phyloP scores from a whole-genome alignment of 1,140 invertebrate species.

The Periplaneta americana region DNA sequence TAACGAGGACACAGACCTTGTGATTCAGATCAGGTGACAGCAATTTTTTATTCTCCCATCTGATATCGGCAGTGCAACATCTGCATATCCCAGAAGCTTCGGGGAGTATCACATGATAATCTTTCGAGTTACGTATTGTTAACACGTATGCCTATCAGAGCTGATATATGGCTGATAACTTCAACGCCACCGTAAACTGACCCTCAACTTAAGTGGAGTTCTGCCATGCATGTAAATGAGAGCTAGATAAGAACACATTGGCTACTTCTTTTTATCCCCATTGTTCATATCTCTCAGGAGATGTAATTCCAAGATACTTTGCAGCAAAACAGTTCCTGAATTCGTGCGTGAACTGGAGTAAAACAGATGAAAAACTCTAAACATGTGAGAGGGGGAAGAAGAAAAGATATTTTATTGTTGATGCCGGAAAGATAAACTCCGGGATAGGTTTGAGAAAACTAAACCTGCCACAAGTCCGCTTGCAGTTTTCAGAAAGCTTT shows the following conservation, averaged over 20 bases:
- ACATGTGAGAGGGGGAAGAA: background rate
- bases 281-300: background rate
- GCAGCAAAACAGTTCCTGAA: background rate
- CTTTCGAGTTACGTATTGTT: background rate
- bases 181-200: background rate
- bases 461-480: background rate
- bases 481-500: background rate
- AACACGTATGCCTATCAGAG: background rate
- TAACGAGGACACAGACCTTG: too few species aligned
- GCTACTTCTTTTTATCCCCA: background rate
- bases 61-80: background rate
- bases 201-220: background rate
- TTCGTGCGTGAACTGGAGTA: background rate
- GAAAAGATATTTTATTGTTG: background rate
- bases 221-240: background rate
- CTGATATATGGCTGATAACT: background rate
- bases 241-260: background rate
- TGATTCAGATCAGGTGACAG: background rate
- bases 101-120: background rate
- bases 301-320: background rate
- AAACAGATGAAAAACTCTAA: too few species aligned
- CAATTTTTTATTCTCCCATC: too few species aligned
- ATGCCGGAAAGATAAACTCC: background rate
- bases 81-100: background rate
- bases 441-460: background rate